These are phyloP conservation scores for Ichneumoninae sp. DNA, from an alignment of 2,888 invertebrate genomes.

Conservation along the genomic window DNA sequence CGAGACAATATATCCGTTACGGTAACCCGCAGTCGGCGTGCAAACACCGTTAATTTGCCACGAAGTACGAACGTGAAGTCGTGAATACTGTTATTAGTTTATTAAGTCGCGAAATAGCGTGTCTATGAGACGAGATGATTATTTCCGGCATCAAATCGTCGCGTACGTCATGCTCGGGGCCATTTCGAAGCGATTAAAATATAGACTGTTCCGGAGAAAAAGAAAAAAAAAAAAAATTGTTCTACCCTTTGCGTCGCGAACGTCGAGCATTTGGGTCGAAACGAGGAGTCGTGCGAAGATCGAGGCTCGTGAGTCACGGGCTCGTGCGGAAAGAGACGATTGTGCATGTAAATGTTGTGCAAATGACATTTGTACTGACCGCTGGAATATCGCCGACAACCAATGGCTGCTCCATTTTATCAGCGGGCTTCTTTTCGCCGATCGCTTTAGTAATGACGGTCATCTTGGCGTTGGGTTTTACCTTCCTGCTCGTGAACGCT, in stretches of 20 bases:
- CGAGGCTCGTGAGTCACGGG: background rate
- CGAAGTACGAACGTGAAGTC: constrained; percentile 9
- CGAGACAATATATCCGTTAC: background rate
- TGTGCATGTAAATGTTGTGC: background rate
- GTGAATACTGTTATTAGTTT: constrained; percentile 28
- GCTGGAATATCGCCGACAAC: constrained; percentile 85
- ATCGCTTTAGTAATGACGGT: constrained; percentile 92
- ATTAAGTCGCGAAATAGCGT: constrained; percentile 22
- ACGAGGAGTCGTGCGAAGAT: background rate
- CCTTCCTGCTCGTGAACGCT: background rate
- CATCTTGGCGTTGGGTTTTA: constrained; percentile 85
- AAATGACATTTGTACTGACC: constrained; percentile 76
- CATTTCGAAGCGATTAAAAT: constrained; percentile 4
- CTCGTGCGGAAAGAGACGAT: background rate
- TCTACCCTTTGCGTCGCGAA: background rate
- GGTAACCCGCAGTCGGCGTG: background rate
- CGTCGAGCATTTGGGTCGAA: background rate
- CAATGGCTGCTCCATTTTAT: constrained; percentile 88
- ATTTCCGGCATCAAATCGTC: constrained; percentile 35
- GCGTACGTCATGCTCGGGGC: constrained; percentile 10
- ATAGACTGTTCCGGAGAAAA: background rate
- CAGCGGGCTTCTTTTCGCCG: constrained; percentile 88
- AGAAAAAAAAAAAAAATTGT: background rate
- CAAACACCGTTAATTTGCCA: constrained; percentile 8
- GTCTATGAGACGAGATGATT: constrained; percentile 33